These are phyloP conservation scores for Ibycter americanus DNA, from an alignment of 2,797 vertebrate genomes.

Conservation along the genomic window DNA sequence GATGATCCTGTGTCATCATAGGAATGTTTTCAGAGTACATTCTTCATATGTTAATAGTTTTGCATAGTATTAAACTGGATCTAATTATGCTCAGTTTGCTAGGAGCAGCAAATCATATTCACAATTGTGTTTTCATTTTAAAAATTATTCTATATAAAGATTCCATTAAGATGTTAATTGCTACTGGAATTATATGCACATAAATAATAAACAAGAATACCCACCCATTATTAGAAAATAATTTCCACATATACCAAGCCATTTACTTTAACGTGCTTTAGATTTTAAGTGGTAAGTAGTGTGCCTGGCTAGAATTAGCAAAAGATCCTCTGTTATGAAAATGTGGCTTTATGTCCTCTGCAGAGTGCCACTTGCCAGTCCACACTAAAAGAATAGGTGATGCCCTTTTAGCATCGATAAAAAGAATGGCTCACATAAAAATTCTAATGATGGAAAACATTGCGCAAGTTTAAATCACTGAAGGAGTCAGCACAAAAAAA, in stretches of 20 bases:
- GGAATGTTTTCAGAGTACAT: constrained; percentile 39
- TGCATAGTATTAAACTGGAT: constrained; percentile 15
- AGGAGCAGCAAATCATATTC: constrained; percentile 50
- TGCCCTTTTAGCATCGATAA: not conserved
- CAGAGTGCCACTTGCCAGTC: not conserved
- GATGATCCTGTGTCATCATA: not conserved
- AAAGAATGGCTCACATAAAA: not conserved
- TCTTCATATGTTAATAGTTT: constrained; percentile 64
- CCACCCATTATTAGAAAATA: constrained; percentile 40
- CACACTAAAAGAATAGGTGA: not conserved
- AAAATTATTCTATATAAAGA: constrained; percentile 37
- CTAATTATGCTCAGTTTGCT: constrained; percentile 65
- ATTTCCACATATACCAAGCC: constrained; percentile 22
- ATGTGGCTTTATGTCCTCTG: not conserved
- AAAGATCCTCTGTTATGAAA: not conserved
- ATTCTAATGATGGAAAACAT: not conserved
- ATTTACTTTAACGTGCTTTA: constrained; percentile 36
- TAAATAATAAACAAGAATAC: constrained; percentile 60
- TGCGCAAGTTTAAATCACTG: not conserved
- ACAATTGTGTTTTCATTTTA: constrained; percentile 45
- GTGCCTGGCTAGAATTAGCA: not conserved
- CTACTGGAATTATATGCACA: constrained; percentile 40
- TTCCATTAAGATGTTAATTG: constrained; percentile 67
- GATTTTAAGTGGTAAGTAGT: not conserved
- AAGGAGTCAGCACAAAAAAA: not conserved